Percentiles rank a stretch among this genome's conserved stretches.
phyloP scores from a whole-genome alignment of 2,888 invertebrate genomes.

The Campopleginae sp. region DNA sequence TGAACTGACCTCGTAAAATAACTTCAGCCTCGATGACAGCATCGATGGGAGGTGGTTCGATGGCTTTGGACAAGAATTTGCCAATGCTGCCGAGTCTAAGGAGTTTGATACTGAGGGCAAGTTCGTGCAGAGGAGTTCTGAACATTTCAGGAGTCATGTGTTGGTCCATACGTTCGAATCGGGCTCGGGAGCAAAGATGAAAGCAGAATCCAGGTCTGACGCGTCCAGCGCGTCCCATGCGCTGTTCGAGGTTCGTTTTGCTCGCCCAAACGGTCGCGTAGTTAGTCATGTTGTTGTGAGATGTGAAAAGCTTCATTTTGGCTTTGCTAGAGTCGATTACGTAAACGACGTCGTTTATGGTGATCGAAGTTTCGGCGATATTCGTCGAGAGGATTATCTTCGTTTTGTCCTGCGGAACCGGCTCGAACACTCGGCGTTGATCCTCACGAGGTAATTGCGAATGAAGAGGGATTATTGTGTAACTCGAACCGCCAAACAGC shows the following conservation, averaged over 20 bases:
- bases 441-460: slow-evolving; percentile 98
- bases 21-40: slow-evolving; percentile 99
- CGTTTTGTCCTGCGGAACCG: slow-evolving; percentile 92
- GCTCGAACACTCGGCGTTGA: slow-evolving; percentile 96
- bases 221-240: slow-evolving; percentile 97
- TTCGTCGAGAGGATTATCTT: slow-evolving; percentile 99
- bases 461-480: slow-evolving; percentile 96
- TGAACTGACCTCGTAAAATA: slow-evolving; percentile 84
- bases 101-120: slow-evolving; percentile 96
- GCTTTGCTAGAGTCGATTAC: slow-evolving; percentile 99
- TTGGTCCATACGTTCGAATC: slow-evolving; percentile 91
- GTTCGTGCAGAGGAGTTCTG: slow-evolving; percentile 97
- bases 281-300: slow-evolving; percentile 99
- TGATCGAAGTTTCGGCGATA: slow-evolving; percentile 99
- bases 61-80: slow-evolving; percentile 96
- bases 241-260: slow-evolving; percentile 96
- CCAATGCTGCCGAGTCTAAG: slow-evolving; percentile 96
- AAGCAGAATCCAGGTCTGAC: slow-evolving; percentile 97
- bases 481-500: slow-evolving; percentile 88
- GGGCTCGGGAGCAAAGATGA: slow-evolving; percentile 93
- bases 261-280: slow-evolving; percentile 99
- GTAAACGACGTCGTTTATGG: slow-evolving; percentile 99
- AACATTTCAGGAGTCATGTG: slow-evolving; percentile 99
- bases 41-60: slow-evolving; percentile 98
- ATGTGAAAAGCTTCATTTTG: slow-evolving; percentile 98